phyloP scores from a whole-genome alignment of 30 jellyfish, hydroid and myxozoan species.

The Aurelia aurita complex sp. Pacific region DNA sequence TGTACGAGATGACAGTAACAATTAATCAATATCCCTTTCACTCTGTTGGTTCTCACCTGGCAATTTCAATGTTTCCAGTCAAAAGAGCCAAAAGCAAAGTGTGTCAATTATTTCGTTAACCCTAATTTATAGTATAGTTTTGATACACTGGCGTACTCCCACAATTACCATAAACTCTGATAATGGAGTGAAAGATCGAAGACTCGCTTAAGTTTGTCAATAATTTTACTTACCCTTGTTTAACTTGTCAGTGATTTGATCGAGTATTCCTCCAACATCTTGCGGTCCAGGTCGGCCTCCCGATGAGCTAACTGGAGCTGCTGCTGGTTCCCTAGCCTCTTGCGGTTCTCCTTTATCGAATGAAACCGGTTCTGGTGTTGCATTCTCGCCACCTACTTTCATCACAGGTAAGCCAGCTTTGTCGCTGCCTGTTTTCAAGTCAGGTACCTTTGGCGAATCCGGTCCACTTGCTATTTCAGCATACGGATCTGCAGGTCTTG shows the following conservation, averaged over 20 bases:
- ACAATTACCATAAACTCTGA: too few species aligned
- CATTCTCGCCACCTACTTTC: conserved; percentile 57
- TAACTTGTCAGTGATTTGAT: conserved; percentile 86
- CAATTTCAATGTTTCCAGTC: too few species aligned
- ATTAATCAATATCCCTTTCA: too few species aligned
- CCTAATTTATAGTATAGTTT: too few species aligned
- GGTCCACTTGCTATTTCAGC: conserved; percentile 99
- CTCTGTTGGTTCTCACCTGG: too few species aligned
- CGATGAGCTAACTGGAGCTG: conserved; percentile 16
- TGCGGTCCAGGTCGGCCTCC: conserved; percentile 78
- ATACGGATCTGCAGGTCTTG: conserved; percentile 78
- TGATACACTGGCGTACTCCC: too few species aligned
- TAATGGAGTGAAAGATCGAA: too few species aligned
- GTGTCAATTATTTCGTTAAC: too few species aligned
- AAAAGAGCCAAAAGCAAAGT: too few species aligned
- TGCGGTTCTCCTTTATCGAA: conserved; percentile 34
- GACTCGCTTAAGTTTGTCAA: background rate
- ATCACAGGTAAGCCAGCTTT: conserved; percentile 72
- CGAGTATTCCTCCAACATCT: conserved; percentile 98
- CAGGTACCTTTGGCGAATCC: conserved; percentile 97
- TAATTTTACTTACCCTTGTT: conserved; percentile 76
- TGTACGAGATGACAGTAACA: too few species aligned
- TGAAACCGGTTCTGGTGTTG: conserved; percentile 54
- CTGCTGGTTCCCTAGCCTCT: conserved; percentile 12
- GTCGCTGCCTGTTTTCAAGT: conserved; percentile 80